These are phyloP conservation scores for Chrysogorgia sp. DNA, from an alignment of 92 coral and sea anemone genomes.

Conservation along the genomic window DNA sequence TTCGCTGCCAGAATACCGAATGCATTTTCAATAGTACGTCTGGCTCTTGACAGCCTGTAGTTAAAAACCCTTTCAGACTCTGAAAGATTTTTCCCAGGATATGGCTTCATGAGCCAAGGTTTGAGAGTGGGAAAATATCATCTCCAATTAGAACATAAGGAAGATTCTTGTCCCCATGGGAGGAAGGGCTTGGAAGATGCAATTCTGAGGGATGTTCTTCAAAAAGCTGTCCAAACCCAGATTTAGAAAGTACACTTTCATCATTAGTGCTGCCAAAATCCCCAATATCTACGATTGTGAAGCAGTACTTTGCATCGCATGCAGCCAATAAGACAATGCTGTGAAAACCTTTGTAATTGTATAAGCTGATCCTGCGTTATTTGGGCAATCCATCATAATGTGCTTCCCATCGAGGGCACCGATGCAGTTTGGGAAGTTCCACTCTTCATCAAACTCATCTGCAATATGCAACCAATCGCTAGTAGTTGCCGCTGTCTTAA, in stretches of 20 bases:
- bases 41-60: slow-evolving; percentile 29
- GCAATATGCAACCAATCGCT: slow-evolving; percentile 24
- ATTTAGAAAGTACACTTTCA: slow-evolving; percentile 37
- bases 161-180: slow-evolving; percentile 25
- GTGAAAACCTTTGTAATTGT: slow-evolving; percentile 59
- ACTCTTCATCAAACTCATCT: slow-evolving; percentile 22
- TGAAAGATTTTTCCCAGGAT: slow-evolving; percentile 27
- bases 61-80: slow-evolving; percentile 29
- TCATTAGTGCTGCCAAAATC: slow-evolving; percentile 59
- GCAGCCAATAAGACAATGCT: slow-evolving; percentile 60
- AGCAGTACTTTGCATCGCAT: slow-evolving; percentile 57
- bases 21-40: slow-evolving; percentile 50
- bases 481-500: slow-evolving; percentile 18
- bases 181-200: too few relatives aligned
- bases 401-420: slow-evolving; percentile 50
- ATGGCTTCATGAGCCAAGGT: slow-evolving; percentile 47
- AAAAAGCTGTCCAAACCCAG: slow-evolving; percentile 34
- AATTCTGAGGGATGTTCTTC: slow-evolving; percentile 8
- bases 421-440: slow-evolving; percentile 45
- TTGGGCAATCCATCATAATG: slow-evolving; percentile 54
- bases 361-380: slow-evolving; percentile 34
- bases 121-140: slow-evolving; percentile 39
- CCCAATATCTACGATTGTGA: slow-evolving; percentile 55
- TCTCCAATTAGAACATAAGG: slow-evolving; percentile 42
- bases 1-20: slow-evolving; percentile 44